Conservation (phyloP, 2,888 invertebrate genomes). For the Podabrus alpinus region DNA sequence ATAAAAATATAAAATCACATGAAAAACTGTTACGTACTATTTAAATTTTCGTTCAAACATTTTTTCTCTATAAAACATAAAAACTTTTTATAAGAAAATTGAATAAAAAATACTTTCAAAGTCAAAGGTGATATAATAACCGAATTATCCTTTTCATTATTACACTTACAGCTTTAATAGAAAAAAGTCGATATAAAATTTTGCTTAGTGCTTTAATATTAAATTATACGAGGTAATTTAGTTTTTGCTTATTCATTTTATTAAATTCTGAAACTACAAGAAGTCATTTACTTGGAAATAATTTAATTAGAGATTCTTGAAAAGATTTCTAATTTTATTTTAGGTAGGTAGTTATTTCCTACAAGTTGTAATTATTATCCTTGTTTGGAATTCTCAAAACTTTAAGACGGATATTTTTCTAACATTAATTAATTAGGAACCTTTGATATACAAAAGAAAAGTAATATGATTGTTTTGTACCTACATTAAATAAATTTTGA, state of each 20-base stretch:
- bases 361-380: background rate
- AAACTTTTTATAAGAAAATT: background rate
- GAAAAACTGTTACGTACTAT: background rate
- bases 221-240: background rate
- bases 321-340: background rate
- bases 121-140: background rate
- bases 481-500: too few relatives aligned
- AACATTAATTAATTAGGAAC: background rate
- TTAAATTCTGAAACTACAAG: background rate
- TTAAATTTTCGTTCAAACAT: background rate
- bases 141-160: background rate
- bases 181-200: background rate
- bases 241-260: background rate
- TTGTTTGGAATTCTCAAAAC: background rate
- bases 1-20: background rate
- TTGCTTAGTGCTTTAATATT: background rate
- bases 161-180: background rate
- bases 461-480: too few relatives aligned
- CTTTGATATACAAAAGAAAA: too few relatives aligned
- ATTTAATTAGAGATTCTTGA: background rate
- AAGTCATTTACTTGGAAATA: background rate
- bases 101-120: background rate
- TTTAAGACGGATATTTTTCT: background rate
- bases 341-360: background rate
- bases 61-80: background rate